These are phyloP conservation scores for Melipona quadrifasciata DNA, from an alignment of 1,140 invertebrate genomes.

Conservation along the genomic window DNA sequence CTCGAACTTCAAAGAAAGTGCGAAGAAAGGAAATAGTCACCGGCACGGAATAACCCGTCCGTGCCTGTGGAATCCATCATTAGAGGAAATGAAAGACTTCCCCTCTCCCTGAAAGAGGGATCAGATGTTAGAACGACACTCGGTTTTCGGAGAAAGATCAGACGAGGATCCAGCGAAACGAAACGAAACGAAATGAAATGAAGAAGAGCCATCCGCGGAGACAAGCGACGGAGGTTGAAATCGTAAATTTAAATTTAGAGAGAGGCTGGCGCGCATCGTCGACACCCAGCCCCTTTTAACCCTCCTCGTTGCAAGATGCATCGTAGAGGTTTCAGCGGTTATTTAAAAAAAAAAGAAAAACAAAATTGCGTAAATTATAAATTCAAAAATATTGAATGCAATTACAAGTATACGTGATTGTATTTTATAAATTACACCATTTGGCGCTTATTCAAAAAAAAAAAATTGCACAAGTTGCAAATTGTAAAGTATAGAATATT, in stretches of 20 bases:
- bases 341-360: too few relatives aligned
- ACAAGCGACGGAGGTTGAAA: constrained; percentile 56
- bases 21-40: neutral
- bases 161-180: constrained; percentile 13
- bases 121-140: neutral
- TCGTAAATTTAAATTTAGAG: constrained; percentile 75
- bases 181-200: constrained; percentile 45
- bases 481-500: too few relatives aligned
- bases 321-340: too few relatives aligned
- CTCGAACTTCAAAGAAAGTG: neutral
- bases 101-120: neutral
- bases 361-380: too few relatives aligned
- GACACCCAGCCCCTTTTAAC: neutral
- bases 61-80: neutral
- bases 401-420: too few relatives aligned
- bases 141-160: constrained; percentile 48
- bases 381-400: too few relatives aligned
- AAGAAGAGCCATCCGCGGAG: constrained; percentile 57
- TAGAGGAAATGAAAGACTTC: neutral
- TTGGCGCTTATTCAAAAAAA: too few relatives aligned
- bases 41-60: neutral
- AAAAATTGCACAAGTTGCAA: too few relatives aligned
- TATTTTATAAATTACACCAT: too few relatives aligned
- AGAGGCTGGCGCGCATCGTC: constrained; percentile 14
- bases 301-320: too few relatives aligned